These are phyloP conservation scores for Zelleria hepariella DNA, from an alignment of 2,888 invertebrate species.

Conservation along the genomic window DNA sequence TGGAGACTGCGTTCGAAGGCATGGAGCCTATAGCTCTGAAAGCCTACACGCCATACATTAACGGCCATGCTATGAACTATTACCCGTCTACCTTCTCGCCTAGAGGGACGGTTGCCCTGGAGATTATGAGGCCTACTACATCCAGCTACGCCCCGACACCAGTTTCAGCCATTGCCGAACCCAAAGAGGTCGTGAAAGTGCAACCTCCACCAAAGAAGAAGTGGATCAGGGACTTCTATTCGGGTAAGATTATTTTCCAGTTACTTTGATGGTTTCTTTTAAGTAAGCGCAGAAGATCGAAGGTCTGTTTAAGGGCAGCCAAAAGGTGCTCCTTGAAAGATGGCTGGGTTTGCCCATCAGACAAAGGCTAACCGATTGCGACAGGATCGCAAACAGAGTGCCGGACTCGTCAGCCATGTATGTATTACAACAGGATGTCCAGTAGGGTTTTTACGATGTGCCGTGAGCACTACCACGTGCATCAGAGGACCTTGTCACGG, in stretches of 20 bases:
- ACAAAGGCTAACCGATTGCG: no score
- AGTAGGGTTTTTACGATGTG: neutral
- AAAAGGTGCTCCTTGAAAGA: no score
- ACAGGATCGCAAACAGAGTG: no score
- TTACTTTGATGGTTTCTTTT: neutral
- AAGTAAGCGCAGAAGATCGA: neutral
- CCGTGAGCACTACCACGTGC: slow-evolving; percentile 19
- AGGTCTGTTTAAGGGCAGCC: no score
- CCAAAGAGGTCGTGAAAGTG: slow-evolving; percentile 22
- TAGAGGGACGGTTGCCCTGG: slow-evolving; percentile 19
- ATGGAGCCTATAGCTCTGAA: slow-evolving; percentile 54
- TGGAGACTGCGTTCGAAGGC: slow-evolving; percentile 58
- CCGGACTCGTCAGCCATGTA: no score
- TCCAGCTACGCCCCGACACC: slow-evolving; percentile 21
- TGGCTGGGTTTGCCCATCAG: no score
- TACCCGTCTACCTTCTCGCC: slow-evolving; percentile 33
- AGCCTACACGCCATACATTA: slow-evolving; percentile 43
- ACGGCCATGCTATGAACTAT: slow-evolving; percentile 34
- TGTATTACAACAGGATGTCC: no score
- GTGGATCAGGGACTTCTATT: slow-evolving; percentile 79
- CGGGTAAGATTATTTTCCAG: neutral
- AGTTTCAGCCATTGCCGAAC: slow-evolving; percentile 33
- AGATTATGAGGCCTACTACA: slow-evolving; percentile 31
- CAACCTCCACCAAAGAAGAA: slow-evolving; percentile 79
- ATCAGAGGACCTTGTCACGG: slow-evolving; percentile 25